These are phyloP conservation scores for Hippocampus zosterae DNA, from an alignment of 2,113 vertebrate genomes.

Conservation along the genomic window DNA sequence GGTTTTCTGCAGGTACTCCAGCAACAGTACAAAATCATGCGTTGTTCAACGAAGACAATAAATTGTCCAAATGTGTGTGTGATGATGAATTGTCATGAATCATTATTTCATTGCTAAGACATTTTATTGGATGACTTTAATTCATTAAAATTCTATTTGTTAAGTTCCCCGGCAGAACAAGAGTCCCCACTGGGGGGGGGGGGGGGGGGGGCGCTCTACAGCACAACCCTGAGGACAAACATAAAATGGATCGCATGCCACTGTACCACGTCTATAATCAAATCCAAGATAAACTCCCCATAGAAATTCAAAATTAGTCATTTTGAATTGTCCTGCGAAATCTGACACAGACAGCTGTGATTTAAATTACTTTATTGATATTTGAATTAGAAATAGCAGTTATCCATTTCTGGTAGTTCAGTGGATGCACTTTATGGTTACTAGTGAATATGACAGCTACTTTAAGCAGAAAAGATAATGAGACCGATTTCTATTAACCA, in stretches of 20 bases:
- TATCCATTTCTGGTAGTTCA: constrained; percentile 5
- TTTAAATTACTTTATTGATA: constrained; percentile 68
- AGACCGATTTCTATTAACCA: constrained; percentile 27
- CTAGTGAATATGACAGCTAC: constrained; percentile 11
- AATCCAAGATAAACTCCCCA: neutral
- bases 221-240: neutral
- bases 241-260: neutral
- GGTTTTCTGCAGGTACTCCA: neutral
- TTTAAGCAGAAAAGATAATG: neutral
- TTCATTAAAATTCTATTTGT: too few relatives aligned
- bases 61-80: neutral
- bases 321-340: neutral
- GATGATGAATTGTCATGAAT: neutral
- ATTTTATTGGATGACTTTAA: too few relatives aligned
- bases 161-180: too few relatives aligned
- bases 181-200: too few relatives aligned
- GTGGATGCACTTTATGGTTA: constrained; percentile 30
- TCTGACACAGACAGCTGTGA: neutral
- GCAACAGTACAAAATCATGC: too few relatives aligned
- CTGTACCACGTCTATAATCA: neutral
- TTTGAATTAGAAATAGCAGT: constrained; percentile 41
- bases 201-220: too few relatives aligned
- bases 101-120: too few relatives aligned
- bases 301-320: neutral
- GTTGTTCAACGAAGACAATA: too few relatives aligned